These are phyloP conservation scores for silkworm (Bombyx mori) DNA, from an alignment of 1,140 invertebrate genomes.

Conservation along the genomic window ASM3026992v2 NC_085121.1:15548501-15549000, in stretches of 20 bases:
- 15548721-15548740: not conserved
- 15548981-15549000: constrained; percentile 39
- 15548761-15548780: constrained; percentile 94
- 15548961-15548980: not conserved
- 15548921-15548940: not conserved
- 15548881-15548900: constrained; percentile 92
- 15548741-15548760: not conserved
- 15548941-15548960: not conserved
- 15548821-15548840: constrained; percentile 80
- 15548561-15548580: too few relatives aligned
- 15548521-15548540: too few relatives aligned
- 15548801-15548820: constrained; percentile 84
- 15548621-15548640: too few relatives aligned
- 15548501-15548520: too few relatives aligned
- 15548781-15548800: constrained; percentile 97
- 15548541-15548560: too few relatives aligned
- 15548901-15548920: constrained; percentile 74
- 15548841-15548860: constrained; percentile 73
- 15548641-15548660: too few relatives aligned
- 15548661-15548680: too few relatives aligned
- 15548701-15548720: too few relatives aligned
- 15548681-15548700: too few relatives aligned
- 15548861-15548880: constrained; percentile 77
- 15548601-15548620: too few relatives aligned
- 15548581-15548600: too few relatives aligned